Conservation (phyloP, 2,797 vertebrate species). For the Parauchenoglanis ngamensis region DNA sequence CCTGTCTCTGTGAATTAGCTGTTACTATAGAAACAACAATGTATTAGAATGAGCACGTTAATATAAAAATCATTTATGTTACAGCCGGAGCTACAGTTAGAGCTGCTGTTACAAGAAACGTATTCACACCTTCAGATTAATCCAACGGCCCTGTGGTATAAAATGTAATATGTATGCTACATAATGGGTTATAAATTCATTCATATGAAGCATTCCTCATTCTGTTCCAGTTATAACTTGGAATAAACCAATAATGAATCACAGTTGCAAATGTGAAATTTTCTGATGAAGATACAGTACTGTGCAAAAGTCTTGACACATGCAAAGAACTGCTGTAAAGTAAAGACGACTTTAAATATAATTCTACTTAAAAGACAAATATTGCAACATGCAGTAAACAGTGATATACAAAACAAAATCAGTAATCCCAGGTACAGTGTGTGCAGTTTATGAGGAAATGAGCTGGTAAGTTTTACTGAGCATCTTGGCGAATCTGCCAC, state of each 20-base stretch:
- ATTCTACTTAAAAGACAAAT: no score
- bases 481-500: no score
- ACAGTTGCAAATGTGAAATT: background rate
- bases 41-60: background rate
- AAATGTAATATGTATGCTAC: background rate
- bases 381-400: no score
- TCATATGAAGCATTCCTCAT: background rate
- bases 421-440: no score
- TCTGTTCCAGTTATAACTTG: background rate
- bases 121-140: background rate
- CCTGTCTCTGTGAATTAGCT: background rate
- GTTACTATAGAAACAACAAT: background rate
- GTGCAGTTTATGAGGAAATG: no score
- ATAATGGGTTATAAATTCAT: background rate
- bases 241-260: background rate
- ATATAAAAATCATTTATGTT: background rate
- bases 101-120: background rate
- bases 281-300: background rate
- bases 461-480: no score
- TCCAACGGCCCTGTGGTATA: background rate
- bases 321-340: no score
- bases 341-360: no score
- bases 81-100: background rate
- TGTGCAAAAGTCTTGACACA: no score
- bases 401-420: no score